Conservation (phyloP, 2,797 vertebrate species). For the Chelmon rostratus region DNA sequence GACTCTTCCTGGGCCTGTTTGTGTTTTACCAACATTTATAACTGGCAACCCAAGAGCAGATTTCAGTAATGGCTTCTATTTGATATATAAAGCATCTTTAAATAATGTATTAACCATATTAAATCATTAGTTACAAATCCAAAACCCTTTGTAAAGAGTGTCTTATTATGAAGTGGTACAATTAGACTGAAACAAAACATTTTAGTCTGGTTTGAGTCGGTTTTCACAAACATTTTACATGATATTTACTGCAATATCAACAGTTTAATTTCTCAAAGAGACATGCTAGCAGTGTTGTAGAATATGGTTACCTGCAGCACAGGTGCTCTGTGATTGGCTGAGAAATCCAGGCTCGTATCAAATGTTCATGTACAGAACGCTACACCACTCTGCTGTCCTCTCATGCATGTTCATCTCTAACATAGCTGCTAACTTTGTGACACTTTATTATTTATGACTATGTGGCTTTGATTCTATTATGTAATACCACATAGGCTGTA, state of each 20-base stretch:
- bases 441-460: constrained; percentile 17
- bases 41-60: neutral
- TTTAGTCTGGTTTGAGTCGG: too few species aligned
- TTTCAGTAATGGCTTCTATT: neutral
- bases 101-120: neutral
- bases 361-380: neutral
- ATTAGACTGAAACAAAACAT: too few species aligned
- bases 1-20: too few species aligned
- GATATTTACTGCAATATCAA: too few species aligned
- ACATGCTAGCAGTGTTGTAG: too few species aligned
- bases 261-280: too few species aligned
- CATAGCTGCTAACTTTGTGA: neutral
- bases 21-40: neutral
- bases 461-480: neutral
- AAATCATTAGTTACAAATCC: neutral
- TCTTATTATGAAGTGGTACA: too few species aligned
- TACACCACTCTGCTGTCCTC: neutral
- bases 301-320: too few species aligned
- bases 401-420: neutral
- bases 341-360: neutral
- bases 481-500: constrained; percentile 13
- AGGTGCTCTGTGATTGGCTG: too few species aligned
- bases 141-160: too few species aligned
- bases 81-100: neutral
- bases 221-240: too few species aligned